A percentile compares a stretch with the other conserved stretches of the same genome.
Conservation (phyloP, 1,140 invertebrate species). For the Streblospio benedicti region DNA sequence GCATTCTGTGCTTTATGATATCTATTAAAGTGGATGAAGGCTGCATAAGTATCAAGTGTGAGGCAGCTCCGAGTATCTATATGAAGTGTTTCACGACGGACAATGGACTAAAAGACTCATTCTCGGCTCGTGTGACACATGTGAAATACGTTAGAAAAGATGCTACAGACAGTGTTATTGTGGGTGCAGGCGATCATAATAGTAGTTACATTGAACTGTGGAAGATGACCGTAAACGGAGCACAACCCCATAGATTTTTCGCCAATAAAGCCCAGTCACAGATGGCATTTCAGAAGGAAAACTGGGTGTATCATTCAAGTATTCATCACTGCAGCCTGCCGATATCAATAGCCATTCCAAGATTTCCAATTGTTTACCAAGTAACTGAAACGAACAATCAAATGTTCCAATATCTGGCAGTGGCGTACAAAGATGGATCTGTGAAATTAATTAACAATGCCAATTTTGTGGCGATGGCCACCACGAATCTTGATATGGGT, state of each 20-base stretch:
- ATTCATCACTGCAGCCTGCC: slow-evolving; percentile 32
- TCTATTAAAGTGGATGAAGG: slow-evolving; percentile 48
- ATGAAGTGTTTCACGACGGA: slow-evolving; percentile 55
- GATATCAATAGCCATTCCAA: slow-evolving; percentile 36
- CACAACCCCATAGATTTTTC: slow-evolving; percentile 69
- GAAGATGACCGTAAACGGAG: slow-evolving; percentile 70
- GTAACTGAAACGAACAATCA: slow-evolving; percentile 53
- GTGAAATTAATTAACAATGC: slow-evolving; percentile 67
- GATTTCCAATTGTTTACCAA: slow-evolving; percentile 41
- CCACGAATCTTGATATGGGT: slow-evolving; percentile 25
- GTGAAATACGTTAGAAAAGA: slow-evolving; percentile 72
- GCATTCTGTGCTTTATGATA: slow-evolving; percentile 68
- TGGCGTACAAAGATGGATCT: slow-evolving; percentile 65
- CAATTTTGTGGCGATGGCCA: slow-evolving; percentile 59
- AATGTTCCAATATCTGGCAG: slow-evolving; percentile 59
- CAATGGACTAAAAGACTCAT: slow-evolving; percentile 11
- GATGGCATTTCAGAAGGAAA: slow-evolving; percentile 53
- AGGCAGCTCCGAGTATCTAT: slow-evolving; percentile 73
- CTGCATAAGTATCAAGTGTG: slow-evolving; percentile 53
- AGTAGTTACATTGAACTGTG: slow-evolving; percentile 70
- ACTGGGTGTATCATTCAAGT: slow-evolving; percentile 55
- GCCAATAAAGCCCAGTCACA: slow-evolving; percentile 52
- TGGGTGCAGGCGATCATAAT: slow-evolving; percentile 54
- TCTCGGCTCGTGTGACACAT: slow-evolving; percentile 53
- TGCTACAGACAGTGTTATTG: slow-evolving; percentile 69